phyloP scores from a whole-genome alignment of 2,797 vertebrate species.

The Masticophis lateralis region DNA sequence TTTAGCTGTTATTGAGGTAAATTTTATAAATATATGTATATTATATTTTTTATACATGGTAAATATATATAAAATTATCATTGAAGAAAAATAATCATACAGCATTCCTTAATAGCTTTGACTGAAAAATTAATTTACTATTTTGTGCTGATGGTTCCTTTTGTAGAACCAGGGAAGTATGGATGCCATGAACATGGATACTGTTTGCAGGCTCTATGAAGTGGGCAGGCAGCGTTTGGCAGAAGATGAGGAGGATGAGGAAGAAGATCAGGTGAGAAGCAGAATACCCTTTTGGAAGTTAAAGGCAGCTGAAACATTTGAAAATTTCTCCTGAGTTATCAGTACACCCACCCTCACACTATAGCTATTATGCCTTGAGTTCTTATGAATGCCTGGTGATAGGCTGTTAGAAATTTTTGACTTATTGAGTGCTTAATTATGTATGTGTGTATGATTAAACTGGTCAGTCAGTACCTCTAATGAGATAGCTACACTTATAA shows the following conservation, averaged over 20 bases:
- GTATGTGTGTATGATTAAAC: neutral
- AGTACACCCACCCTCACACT: neutral
- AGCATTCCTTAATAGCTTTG: neutral
- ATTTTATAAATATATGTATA: neutral
- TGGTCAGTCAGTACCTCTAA: neutral
- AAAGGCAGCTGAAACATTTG: neutral
- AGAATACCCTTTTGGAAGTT: neutral
- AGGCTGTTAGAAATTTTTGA: neutral
- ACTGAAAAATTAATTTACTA: constrained; percentile 16
- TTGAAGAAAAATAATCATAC: neutral
- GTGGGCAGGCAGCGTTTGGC: constrained; percentile 95
- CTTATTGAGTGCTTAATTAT: neutral
- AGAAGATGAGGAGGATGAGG: constrained; percentile 97
- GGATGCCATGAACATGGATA: constrained; percentile 96
- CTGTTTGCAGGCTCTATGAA: constrained; percentile 94
- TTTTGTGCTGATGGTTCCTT: constrained; percentile 30
- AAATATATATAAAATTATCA: no score
- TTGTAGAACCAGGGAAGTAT: constrained; percentile 88
- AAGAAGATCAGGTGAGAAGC: constrained; percentile 91
- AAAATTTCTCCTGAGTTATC: neutral
- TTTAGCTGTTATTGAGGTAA: constrained; percentile 97
- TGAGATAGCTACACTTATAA: neutral
- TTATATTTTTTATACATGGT: no score
- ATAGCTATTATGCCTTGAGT: neutral
- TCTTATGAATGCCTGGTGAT: neutral